Conservation (phyloP, 2,113 vertebrate genomes). For the Progne subis region DNA sequence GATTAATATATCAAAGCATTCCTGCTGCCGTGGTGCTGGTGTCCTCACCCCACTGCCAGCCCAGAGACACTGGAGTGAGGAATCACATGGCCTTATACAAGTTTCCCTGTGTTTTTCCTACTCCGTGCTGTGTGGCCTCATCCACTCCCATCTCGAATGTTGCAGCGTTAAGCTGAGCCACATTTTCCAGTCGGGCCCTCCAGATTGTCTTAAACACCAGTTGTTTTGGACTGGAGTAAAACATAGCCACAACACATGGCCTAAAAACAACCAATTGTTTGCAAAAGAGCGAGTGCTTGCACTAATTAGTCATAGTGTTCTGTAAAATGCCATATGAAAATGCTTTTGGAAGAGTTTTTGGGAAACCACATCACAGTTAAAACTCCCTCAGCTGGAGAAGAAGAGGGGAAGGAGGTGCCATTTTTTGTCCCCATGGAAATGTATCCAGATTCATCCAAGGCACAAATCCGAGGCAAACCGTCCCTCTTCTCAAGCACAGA, state of each 20-base stretch:
- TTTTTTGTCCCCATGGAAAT: neutral
- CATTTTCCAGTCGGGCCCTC: constrained; percentile 33
- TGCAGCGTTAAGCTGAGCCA: neutral
- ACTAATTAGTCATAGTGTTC: constrained; percentile 4
- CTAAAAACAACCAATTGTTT: constrained; percentile 17
- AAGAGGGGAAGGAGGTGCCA: neutral
- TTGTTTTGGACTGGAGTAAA: constrained; percentile 3
- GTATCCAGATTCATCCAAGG: neutral
- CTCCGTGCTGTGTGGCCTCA: neutral
- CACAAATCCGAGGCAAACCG: neutral
- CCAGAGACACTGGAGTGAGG: fast-evolving
- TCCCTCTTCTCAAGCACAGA: neutral
- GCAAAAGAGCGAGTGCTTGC: neutral
- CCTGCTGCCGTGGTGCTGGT: neutral
- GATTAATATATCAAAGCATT: constrained; percentile 21
- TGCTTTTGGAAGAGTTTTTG: neutral
- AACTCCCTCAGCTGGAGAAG: neutral
- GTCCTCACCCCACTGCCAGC: neutral
- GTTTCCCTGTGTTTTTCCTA: neutral
- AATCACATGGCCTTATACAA: neutral
- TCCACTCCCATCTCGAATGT: neutral
- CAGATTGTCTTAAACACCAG: neutral
- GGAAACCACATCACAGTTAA: constrained; percentile 9
- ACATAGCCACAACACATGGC: neutral
- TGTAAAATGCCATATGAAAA: neutral